Evolutionary conservation across 2,797 vertebrate genomes (phyloP).

Genomic region (Neosalanx taihuensis): DNA sequence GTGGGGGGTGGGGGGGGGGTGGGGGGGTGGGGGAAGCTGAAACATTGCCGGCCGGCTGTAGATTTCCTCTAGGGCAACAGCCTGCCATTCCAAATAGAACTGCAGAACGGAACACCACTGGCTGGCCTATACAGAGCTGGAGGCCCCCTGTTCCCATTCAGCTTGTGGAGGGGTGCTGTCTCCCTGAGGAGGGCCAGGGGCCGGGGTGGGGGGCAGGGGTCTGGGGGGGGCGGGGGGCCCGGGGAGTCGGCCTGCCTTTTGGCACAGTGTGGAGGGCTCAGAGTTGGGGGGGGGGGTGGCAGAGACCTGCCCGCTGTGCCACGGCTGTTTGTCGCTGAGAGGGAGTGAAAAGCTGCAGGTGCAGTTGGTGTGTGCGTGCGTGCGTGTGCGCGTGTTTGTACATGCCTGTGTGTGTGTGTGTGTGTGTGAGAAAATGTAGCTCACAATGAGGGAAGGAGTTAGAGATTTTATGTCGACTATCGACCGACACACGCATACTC

Average conservation of each 20-base stretch:
- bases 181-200: neutral
- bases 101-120: no score
- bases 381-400: no score
- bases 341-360: constrained; percentile 62
- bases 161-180: neutral
- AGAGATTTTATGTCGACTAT: no score
- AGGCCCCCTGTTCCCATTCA: neutral
- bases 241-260: constrained; percentile 36
- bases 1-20: no score
- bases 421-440: neutral
- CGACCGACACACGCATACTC: no score
- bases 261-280: neutral
- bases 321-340: constrained; percentile 33
- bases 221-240: neutral
- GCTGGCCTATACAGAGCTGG: no score
- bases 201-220: no score
- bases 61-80: neutral
- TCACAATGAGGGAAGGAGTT: neutral
- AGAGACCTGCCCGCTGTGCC: constrained; percentile 39
- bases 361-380: constrained; percentile 20
- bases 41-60: neutral
- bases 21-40: constrained; percentile 16
- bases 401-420: neutral
- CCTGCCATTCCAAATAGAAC: neutral
- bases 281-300: neutral